Conservation (phyloP, 2,797 vertebrate species). For the Lateolabrax maculatus region DNA sequence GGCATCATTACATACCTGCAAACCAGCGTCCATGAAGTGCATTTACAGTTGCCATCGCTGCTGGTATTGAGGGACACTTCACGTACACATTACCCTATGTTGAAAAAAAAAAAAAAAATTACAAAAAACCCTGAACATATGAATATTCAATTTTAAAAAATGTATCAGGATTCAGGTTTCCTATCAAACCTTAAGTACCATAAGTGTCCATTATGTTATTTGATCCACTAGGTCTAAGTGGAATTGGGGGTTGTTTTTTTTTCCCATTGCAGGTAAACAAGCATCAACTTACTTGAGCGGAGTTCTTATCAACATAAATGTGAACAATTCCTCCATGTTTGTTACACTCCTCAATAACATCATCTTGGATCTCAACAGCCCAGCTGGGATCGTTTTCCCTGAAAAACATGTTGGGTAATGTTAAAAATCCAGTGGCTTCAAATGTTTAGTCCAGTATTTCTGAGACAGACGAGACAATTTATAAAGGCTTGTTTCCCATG, state of each 20-base stretch:
- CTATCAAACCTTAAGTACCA: too few relatives aligned
- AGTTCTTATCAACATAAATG: constrained; percentile 98
- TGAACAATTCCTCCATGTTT: constrained; percentile 98
- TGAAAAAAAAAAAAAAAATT: background rate
- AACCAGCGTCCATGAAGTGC: constrained; percentile 98
- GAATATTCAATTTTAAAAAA: too few relatives aligned
- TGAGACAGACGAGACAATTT: background rate
- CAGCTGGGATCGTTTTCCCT: constrained; percentile 89
- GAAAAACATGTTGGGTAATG: background rate
- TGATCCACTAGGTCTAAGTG: too few relatives aligned
- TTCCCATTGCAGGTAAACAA: too few relatives aligned
- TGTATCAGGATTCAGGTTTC: background rate
- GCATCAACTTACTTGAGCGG: constrained; percentile 96
- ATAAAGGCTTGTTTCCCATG: background rate
- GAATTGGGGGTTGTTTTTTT: too few relatives aligned
- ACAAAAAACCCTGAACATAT: too few relatives aligned
- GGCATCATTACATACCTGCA: constrained; percentile 88
- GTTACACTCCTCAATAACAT: constrained; percentile 99
- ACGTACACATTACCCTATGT: constrained; percentile 97
- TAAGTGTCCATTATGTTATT: background rate
- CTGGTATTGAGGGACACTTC: constrained; percentile 97
- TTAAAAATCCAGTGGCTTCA: background rate
- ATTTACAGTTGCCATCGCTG: constrained; percentile 95
- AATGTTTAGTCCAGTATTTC: background rate
- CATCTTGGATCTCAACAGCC: constrained; percentile 97